Conservation (phyloP, 1,140 invertebrate genomes). For the Megalonaias nervosa region DNA sequence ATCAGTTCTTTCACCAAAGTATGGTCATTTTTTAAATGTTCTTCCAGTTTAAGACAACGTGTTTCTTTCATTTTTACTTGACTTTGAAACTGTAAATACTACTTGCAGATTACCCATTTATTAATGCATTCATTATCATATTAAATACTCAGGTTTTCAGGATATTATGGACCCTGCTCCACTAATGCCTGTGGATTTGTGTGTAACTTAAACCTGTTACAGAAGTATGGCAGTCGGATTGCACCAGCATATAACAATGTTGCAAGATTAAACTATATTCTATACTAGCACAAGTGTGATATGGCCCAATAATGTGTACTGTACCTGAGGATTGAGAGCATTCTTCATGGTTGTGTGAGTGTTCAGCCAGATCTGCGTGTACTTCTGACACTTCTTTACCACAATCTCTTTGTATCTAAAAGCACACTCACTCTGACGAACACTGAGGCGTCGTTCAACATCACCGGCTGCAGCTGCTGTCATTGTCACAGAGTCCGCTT, state of each 20-base stretch:
- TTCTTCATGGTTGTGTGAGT: constrained; percentile 67
- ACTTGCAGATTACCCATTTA: no score
- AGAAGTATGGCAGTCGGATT: neutral
- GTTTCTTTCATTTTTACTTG: no score
- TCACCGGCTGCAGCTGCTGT: constrained; percentile 30
- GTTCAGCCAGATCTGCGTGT: constrained; percentile 69
- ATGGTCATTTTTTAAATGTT: no score
- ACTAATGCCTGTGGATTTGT: no score
- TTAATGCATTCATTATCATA: neutral
- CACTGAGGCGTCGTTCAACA: constrained; percentile 63
- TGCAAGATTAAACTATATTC: neutral
- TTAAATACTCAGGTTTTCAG: neutral
- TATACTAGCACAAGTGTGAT: no score
- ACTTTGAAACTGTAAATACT: no score
- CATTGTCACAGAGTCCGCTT: constrained; percentile 18
- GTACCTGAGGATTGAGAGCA: constrained; percentile 68
- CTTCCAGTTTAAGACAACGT: no score
- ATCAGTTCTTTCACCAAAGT: no score
- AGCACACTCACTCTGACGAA: constrained; percentile 66
- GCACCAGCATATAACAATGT: neutral
- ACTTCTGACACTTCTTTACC: constrained; percentile 66
- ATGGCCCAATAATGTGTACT: no score
- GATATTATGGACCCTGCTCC: neutral
- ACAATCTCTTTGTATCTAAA: constrained; percentile 70
- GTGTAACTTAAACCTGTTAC: neutral